A percentile compares a stretch with the other conserved stretches of the same genome.
Conservation (phyloP, 1,140 invertebrate genomes). For the Bicyclus anynana region DNA sequence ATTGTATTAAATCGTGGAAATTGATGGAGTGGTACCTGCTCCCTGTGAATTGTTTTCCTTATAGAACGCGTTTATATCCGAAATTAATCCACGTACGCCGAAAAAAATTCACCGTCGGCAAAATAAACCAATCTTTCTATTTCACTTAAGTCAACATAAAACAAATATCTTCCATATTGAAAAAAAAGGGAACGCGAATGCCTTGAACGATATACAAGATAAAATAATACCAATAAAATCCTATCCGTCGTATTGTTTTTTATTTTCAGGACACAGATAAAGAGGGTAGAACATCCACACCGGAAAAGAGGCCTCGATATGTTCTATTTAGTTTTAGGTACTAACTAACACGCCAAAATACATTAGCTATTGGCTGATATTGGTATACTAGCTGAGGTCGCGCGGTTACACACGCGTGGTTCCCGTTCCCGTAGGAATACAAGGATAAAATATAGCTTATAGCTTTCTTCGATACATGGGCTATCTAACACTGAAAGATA, state of each 20-base stretch:
- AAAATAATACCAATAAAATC: constrained; percentile 5
- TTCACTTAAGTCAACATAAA: constrained; percentile 8
- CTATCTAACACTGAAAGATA: too few species aligned
- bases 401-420: too few species aligned
- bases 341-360: not conserved
- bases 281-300: constrained; percentile 1
- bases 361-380: not conserved
- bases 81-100: not conserved
- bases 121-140: constrained; percentile 6
- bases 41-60: not conserved
- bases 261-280: not conserved
- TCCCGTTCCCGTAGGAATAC: too few species aligned
- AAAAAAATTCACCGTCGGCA: not conserved
- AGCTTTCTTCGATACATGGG: too few species aligned
- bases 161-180: constrained; percentile 7
- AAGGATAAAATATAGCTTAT: too few species aligned
- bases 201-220: not conserved
- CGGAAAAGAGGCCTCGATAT: not conserved
- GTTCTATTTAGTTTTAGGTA: not conserved
- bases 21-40: too few species aligned
- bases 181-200: constrained; percentile 1
- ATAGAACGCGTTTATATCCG: not conserved
- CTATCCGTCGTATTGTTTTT: constrained; percentile 6
- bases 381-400: too few species aligned
- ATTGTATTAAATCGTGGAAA: too few species aligned